Evolutionary conservation across 1,140 invertebrate genomes (phyloP).

Genomic region (Heliconius congener): DNA sequence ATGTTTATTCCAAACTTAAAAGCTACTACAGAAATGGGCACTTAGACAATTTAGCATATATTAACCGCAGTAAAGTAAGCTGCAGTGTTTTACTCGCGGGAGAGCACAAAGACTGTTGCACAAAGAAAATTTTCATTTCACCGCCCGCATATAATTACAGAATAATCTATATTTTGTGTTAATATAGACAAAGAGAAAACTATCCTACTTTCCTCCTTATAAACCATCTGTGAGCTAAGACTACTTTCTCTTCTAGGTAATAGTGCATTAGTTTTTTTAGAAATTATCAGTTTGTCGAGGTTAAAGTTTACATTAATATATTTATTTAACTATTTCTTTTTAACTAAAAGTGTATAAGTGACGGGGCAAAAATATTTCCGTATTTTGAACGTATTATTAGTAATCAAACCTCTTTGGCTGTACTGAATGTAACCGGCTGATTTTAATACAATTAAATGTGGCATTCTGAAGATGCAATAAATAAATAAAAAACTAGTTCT

Average conservation of each 20-base stretch:
- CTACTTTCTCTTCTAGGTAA: not conserved
- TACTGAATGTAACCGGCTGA: no score
- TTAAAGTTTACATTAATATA: no score
- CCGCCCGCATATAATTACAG: not conserved
- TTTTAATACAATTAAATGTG: no score
- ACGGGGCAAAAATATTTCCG: no score
- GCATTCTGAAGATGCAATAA: no score
- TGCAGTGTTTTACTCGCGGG: not conserved
- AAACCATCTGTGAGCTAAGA: not conserved
- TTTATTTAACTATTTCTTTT: no score
- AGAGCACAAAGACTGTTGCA: conserved; percentile 8
- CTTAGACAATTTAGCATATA: conserved; percentile 4
- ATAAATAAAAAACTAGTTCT: no score
- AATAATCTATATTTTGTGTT: conserved; percentile 3
- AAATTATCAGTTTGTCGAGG: not conserved
- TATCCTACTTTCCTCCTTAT: not conserved
- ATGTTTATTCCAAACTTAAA: not conserved
- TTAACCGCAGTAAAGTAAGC: conserved; percentile 8
- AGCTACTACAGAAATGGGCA: not conserved
- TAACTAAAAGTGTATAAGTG: no score
- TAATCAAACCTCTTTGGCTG: no score
- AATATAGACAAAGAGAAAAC: not conserved
- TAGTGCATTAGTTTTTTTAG: not conserved
- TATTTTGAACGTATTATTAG: no score
- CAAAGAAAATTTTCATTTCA: conserved; percentile 10